Base-by-base conservation (phyloP, 2,113 vertebrate genomes). In the Stigmatopora argus region DNA sequence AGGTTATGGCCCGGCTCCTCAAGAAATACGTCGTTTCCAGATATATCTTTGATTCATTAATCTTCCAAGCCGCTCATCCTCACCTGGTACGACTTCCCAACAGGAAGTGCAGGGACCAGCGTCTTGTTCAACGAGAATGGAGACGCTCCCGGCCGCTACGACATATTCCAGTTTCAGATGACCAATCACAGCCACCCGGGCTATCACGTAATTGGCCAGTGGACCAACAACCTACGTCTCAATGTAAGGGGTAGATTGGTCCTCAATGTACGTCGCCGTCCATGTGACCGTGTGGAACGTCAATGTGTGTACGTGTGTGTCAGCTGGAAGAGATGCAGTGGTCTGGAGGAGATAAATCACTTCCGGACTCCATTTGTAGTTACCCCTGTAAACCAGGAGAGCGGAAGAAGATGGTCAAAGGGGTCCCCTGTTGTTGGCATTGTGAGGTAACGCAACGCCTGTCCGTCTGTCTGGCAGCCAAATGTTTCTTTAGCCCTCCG, bases 141-240 rank as follows among this genome's bases (percentile, higher is more conserved):
- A 1, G 95, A 96, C 0, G 95, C 94, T 0, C 95, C 95, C 0
- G 95, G 95, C 2, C 93, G 95, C 6, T 97, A 96, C 0, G 94
- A 97, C 83, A 97, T 97, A 84, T 97, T 96, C 83, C 95, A 96
- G 84, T 96, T 94, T 78, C 95, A 96, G 87, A 85, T 91, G 59
- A 87, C 91, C 81, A 96, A 96, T 18, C 89, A 90, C 69, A 92
- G 83, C 2, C 80, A 70, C 6, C 91, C 93, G 0, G 91, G 92
- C 10, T 95, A 96, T 85, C 91, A 68, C 53, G 87, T 88, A 1
- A 95, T 95, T 7, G 94, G 94, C 62, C 93, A 95, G 77, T 96
- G 94, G 94, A 92, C 93, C 9, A 94, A 96, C 66, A 87, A 88
- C 65, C 90, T 96, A 44, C 81, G 90, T 55, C 82, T 96, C 46